Evolutionary conservation across 2,113 vertebrate genomes (phyloP).

Genomic region (Brachyistius frenatus): DNA sequence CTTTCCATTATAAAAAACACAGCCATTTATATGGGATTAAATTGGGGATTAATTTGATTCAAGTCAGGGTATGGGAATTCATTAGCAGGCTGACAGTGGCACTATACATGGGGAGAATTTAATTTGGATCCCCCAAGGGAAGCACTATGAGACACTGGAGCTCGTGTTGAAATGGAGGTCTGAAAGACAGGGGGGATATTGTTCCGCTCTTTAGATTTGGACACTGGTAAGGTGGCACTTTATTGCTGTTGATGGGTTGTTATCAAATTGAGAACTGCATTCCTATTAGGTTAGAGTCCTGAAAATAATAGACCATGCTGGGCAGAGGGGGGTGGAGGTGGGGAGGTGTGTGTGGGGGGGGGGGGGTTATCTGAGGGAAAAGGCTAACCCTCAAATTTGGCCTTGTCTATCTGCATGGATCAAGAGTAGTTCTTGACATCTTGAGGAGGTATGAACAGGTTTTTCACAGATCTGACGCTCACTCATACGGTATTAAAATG

Average conservation of each 20-base stretch:
- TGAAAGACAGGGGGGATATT: constrained; percentile 69
- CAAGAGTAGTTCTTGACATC: constrained; percentile 49
- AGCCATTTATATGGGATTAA: constrained; percentile 85
- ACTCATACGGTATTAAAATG: constrained; percentile 76
- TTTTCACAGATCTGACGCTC: constrained; percentile 65
- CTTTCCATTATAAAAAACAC: constrained; percentile 79
- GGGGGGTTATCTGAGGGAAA: not conserved
- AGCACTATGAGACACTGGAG: constrained; percentile 52
- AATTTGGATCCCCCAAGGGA: constrained; percentile 79
- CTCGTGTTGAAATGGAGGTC: constrained; percentile 58
- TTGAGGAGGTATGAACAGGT: constrained; percentile 47
- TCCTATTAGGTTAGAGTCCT: constrained; percentile 32
- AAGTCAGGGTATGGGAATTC: constrained; percentile 83
- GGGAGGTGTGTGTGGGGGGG: not conserved
- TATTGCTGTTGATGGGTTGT: constrained; percentile 72
- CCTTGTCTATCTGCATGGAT: constrained; percentile 43
- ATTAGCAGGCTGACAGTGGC: constrained; percentile 77
- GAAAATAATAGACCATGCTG: not conserved
- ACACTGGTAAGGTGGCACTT: constrained; percentile 63
- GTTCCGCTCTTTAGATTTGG: constrained; percentile 58
- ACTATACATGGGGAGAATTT: constrained; percentile 80
- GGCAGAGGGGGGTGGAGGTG: not conserved
- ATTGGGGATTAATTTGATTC: constrained; percentile 85
- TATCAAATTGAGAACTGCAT: constrained; percentile 59
- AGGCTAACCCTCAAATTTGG: constrained; percentile 30